Evolutionary conservation across 1,140 invertebrate species (phyloP).

Genomic region (Nymphalis io): DNA sequence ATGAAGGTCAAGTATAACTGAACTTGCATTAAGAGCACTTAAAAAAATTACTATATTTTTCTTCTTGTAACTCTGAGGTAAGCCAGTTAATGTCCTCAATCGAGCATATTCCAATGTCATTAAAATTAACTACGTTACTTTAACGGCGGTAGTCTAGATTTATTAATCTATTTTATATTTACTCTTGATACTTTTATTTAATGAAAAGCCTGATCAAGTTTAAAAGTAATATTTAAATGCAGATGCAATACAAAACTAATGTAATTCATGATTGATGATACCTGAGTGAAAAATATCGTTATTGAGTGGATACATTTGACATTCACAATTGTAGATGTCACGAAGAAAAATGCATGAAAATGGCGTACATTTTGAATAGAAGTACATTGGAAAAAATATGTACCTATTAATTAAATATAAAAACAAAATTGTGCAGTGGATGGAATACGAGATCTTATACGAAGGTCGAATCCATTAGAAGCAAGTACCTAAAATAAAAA

Average conservation of each 20-base stretch:
- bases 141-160: too few species aligned
- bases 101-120: constrained; percentile 35
- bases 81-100: constrained; percentile 43
- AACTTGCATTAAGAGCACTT: neutral
- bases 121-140: constrained; percentile 14
- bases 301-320: neutral
- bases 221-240: too few species aligned
- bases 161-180: too few species aligned
- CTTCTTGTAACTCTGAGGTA: constrained; percentile 37
- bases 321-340: neutral
- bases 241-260: too few species aligned
- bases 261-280: neutral
- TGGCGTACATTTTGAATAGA: neutral
- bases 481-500: too few species aligned
- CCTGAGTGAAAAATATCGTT: neutral
- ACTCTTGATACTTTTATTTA: too few species aligned
- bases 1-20: neutral
- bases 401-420: too few species aligned
- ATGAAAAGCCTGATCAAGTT: too few species aligned
- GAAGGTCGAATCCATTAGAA: too few species aligned
- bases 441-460: too few species aligned
- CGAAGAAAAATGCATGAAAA: neutral
- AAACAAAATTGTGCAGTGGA: too few species aligned
- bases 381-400: neutral
- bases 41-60: constrained; percentile 10